Percentiles rank a stretch among this genome's conserved stretches.
Conservation (phyloP, 2,888 invertebrate genomes). For the Bursaphelenchus okinawaensis region DNA sequence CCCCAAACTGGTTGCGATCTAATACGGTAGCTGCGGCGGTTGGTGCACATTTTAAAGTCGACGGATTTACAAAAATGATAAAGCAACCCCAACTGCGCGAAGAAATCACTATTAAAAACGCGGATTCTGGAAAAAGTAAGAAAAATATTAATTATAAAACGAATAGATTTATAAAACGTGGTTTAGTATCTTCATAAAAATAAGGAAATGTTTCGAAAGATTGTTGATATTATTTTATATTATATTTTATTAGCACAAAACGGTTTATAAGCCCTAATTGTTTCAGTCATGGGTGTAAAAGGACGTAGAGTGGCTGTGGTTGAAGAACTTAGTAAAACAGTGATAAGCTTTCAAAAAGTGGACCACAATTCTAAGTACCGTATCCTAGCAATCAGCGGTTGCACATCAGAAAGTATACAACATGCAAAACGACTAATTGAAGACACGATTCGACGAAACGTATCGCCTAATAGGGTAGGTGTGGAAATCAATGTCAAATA, state of each 20-base stretch:
- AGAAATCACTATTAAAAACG: constrained; percentile 87
- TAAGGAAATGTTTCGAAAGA: too few relatives aligned
- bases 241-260: too few relatives aligned
- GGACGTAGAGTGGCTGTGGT: constrained; percentile 96
- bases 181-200: too few relatives aligned
- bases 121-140: constrained; percentile 88
- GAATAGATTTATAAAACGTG: too few relatives aligned
- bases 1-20: constrained; percentile 17
- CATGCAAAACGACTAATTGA: constrained; percentile 87
- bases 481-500: neutral
- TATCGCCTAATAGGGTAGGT: constrained; percentile 70
- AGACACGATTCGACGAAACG: constrained; percentile 88
- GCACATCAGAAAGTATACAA: constrained; percentile 83
- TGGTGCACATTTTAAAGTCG: constrained; percentile 14
- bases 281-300: constrained; percentile 92
- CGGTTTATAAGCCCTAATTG: too few relatives aligned
- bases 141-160: too few relatives aligned
- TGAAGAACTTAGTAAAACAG: constrained; percentile 94
- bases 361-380: constrained; percentile 88
- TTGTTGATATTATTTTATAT: too few relatives aligned
- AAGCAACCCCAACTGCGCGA: constrained; percentile 73
- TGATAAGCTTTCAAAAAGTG: constrained; percentile 95
- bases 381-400: constrained; percentile 88
- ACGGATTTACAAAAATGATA: constrained; percentile 10
- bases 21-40: constrained; percentile 21